Evolutionary conservation across 2,888 invertebrate genomes (phyloP).

Genomic region (Ormyrus thymus): DNA sequence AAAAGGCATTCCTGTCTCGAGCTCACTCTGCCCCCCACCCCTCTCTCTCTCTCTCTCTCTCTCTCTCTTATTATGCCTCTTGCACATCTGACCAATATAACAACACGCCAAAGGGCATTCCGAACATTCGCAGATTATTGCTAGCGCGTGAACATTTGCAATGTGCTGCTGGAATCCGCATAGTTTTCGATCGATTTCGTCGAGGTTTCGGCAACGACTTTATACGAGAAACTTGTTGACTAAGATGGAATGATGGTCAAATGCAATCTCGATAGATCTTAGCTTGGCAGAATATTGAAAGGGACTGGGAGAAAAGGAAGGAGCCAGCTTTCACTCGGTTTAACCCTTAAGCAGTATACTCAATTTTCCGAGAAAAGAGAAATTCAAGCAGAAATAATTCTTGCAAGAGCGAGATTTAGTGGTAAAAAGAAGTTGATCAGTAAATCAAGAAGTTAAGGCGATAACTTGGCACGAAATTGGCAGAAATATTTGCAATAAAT

Average conservation of each 20-base stretch:
- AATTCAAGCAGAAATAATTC: too few species aligned
- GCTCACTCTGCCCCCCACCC: not conserved
- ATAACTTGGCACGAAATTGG: not conserved
- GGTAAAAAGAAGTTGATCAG: too few species aligned
- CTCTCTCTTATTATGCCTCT: constrained; percentile 21
- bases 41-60: constrained; percentile 8
- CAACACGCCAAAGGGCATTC: constrained; percentile 26
- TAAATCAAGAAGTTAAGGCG: not conserved
- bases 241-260: too few species aligned
- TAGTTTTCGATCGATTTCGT: constrained; percentile 8
- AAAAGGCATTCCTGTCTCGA: constrained; percentile 17
- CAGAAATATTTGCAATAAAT: too few species aligned
- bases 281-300: too few species aligned
- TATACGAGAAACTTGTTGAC: too few species aligned
- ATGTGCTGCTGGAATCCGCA: not conserved
- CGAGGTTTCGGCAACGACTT: not conserved
- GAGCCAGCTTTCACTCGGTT: too few species aligned
- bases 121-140: constrained; percentile 23
- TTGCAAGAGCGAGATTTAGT: too few species aligned
- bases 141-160: constrained; percentile 14
- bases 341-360: too few species aligned
- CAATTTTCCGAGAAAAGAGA: too few species aligned
- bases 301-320: too few species aligned
- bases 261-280: too few species aligned
- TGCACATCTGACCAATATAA: constrained; percentile 20